Evolutionary conservation across 2,113 vertebrate species (phyloP).

Genomic region (Ancistrus triradiatus): DNA sequence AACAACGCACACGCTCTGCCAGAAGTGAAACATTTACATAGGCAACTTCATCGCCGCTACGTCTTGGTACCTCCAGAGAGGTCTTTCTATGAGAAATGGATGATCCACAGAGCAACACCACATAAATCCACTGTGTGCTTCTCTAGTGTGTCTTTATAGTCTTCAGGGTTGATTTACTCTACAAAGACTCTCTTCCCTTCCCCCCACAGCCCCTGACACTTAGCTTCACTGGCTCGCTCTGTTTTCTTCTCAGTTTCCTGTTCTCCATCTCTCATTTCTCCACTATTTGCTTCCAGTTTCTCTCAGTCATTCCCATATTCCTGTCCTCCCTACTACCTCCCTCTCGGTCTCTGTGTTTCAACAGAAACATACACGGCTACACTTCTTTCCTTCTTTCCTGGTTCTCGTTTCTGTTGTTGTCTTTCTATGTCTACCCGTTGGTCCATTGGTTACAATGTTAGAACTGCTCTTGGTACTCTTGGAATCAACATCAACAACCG

Average conservation of each 20-base stretch:
- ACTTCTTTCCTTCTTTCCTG: too few relatives aligned
- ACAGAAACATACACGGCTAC: constrained; percentile 47
- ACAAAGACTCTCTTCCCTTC: constrained; percentile 43
- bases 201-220: constrained; percentile 36
- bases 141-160: constrained; percentile 41
- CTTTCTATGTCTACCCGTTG: too few relatives aligned
- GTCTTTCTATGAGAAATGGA: constrained; percentile 48
- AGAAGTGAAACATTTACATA: constrained; percentile 14
- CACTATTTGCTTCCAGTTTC: constrained; percentile 48
- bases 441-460: too few relatives aligned
- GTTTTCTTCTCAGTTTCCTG: constrained; percentile 52
- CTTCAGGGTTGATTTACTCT: constrained; percentile 59
- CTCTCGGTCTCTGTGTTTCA: constrained; percentile 36
- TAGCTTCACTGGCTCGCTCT: constrained; percentile 51
- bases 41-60: constrained; percentile 26
- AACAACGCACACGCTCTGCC: constrained; percentile 4
- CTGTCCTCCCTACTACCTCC: constrained; percentile 52
- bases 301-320: constrained; percentile 45
- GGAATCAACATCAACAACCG: constrained; percentile 57
- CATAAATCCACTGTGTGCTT: constrained; percentile 57
- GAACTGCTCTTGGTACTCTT: too few relatives aligned
- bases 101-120: constrained; percentile 55
- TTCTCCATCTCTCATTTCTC: constrained; percentile 59
- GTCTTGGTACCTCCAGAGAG: constrained; percentile 24
- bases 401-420: too few relatives aligned